Percentiles rank a stretch among this genome's conserved stretches.
Evolutionary conservation across 64 coral and sea anemone species (phyloP).

Genomic region (Hydrozoanthus tunicans): DNA sequence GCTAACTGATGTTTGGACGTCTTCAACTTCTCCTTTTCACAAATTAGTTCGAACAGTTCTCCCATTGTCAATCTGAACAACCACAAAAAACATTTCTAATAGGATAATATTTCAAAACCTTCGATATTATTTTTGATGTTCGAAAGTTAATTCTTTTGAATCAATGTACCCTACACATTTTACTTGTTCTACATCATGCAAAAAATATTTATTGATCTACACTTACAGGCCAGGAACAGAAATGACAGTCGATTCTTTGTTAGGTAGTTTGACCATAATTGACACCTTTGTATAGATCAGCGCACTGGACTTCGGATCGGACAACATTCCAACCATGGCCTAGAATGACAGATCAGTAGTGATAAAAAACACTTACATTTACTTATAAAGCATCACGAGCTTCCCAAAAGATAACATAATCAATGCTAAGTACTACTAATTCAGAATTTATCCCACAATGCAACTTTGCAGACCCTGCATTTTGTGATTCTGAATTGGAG

Average conservation of each 20-base stretch:
- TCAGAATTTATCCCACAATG: too few relatives aligned
- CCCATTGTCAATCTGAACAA: constrained; percentile 75
- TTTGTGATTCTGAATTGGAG: too few relatives aligned
- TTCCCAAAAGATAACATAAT: not conserved
- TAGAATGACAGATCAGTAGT: not conserved
- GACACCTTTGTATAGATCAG: constrained; percentile 72
- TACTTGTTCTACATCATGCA: not conserved
- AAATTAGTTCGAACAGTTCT: constrained; percentile 83
- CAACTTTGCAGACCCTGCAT: too few relatives aligned
- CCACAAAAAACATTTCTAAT: not conserved
- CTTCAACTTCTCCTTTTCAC: constrained; percentile 74
- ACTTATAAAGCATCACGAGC: not conserved
- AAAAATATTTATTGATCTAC: not conserved
- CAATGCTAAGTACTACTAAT: not conserved
- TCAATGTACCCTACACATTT: too few relatives aligned
- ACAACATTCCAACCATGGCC: constrained; percentile 30
- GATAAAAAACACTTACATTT: not conserved
- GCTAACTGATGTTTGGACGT: constrained; percentile 69
- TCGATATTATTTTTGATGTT: not conserved
- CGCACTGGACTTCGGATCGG: constrained; percentile 24
- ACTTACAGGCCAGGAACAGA: constrained; percentile 94
- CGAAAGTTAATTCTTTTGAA: too few relatives aligned
- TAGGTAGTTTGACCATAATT: constrained; percentile 85
- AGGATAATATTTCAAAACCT: too few relatives aligned
- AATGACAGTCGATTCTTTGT: constrained; percentile 85